Conservation (phyloP, 2,797 vertebrate species). For the Acanthurus lineatus region DNA sequence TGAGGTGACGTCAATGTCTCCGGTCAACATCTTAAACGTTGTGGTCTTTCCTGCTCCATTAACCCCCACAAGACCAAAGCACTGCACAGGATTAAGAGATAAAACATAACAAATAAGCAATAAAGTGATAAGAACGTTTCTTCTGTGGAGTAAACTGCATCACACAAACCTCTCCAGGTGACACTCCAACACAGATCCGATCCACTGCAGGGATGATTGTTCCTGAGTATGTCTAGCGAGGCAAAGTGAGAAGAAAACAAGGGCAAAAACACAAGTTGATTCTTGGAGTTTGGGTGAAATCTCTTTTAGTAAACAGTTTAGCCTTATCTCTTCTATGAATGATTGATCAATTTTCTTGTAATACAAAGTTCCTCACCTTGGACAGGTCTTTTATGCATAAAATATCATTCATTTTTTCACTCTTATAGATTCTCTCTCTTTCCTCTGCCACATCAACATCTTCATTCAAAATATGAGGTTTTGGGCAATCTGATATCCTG, state of each 20-base stretch:
- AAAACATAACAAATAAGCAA: not conserved
- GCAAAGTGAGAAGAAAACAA: not conserved
- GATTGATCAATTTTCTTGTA: not conserved
- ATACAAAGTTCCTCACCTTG: constrained; percentile 83
- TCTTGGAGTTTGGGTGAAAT: not conserved
- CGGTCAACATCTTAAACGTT: constrained; percentile 96
- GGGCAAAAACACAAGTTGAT: not conserved
- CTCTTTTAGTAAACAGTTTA: not conserved
- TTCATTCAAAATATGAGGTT: constrained; percentile 84
- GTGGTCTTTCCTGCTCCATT: constrained; percentile 97
- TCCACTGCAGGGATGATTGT: constrained; percentile 90
- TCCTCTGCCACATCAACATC: constrained; percentile 93
- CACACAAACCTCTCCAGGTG: constrained; percentile 90
- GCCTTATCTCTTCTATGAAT: not conserved
- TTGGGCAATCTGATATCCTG: constrained; percentile 85
- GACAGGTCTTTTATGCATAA: constrained; percentile 90
- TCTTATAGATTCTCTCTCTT: constrained; percentile 87
- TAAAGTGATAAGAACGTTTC: not conserved
- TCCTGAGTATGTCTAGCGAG: constrained; percentile 88
- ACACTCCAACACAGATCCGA: constrained; percentile 91
- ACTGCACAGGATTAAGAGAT: constrained; percentile 80
- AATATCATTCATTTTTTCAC: constrained; percentile 87
- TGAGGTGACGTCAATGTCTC: constrained; percentile 91
- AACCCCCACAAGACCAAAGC: constrained; percentile 95
- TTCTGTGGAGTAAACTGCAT: not conserved